These are phyloP conservation scores for Rugalucina vietnamica DNA, from an alignment of 2,888 invertebrate species.

Conservation along the genomic window DNA sequence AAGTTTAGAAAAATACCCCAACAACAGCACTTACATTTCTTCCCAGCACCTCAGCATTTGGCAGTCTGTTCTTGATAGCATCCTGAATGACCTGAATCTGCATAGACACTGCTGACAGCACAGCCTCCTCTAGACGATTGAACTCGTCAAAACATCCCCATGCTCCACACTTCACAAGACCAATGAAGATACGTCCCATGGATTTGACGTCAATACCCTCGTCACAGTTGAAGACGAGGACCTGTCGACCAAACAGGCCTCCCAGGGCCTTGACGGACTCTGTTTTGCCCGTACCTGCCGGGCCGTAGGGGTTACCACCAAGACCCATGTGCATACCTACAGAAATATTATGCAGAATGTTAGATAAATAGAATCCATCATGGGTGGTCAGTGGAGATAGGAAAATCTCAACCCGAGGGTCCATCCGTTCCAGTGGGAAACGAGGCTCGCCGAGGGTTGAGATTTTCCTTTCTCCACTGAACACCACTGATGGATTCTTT, in stretches of 20 bases:
- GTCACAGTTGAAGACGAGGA: conserved; percentile 89
- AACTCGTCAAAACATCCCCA: conserved; percentile 99
- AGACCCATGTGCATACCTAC: conserved; percentile 95
- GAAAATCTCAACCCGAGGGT: too few relatives aligned
- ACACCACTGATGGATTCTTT: too few relatives aligned
- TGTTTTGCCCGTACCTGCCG: conserved; percentile 99
- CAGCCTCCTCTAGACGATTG: conserved; percentile 96
- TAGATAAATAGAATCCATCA: too few relatives aligned
- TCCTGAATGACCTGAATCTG: conserved; percentile 96
- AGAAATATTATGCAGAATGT: too few relatives aligned
- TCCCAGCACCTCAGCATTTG: conserved; percentile 84
- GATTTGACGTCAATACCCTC: conserved; percentile 98
- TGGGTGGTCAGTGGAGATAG: too few relatives aligned
- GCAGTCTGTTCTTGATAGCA: conserved; percentile 88
- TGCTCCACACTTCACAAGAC: conserved; percentile 92
- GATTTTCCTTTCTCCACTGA: too few relatives aligned
- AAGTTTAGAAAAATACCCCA: too few relatives aligned
- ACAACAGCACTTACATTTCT: conserved; percentile 84
- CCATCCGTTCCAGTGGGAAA: too few relatives aligned
- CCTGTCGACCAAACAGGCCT: conserved; percentile 92
- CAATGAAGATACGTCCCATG: conserved; percentile 97
- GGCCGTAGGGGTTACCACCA: conserved; percentile 99
- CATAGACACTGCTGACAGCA: conserved; percentile 97
- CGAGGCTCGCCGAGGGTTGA: too few relatives aligned
- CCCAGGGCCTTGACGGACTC: conserved; percentile 97